Percentiles rank a stretch among this genome's conserved stretches.
These are phyloP conservation scores for Nansenia antarctica DNA, from an alignment of 2,113 vertebrate genomes.

Conservation along the genomic window DNA sequence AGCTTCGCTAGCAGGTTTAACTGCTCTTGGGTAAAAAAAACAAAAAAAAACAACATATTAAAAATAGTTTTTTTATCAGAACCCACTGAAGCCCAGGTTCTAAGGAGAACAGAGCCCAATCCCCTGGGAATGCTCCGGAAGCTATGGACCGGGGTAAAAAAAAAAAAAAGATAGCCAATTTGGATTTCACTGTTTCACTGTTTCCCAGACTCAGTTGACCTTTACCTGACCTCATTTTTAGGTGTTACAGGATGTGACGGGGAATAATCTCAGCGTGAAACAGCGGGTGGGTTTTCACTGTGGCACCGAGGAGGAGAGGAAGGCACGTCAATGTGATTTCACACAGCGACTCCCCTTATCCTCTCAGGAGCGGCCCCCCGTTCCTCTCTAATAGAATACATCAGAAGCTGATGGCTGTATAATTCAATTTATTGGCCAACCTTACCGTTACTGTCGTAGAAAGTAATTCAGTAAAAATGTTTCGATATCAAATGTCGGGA, in stretches of 20 bases:
- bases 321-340: not conserved
- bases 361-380: not conserved
- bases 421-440: not conserved
- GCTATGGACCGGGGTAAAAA: not conserved
- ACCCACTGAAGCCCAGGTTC: not conserved
- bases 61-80: not conserved
- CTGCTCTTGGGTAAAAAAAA: not conserved
- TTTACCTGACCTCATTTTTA: not conserved
- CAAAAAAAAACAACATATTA: not conserved
- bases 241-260: not conserved
- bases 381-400: not conserved
- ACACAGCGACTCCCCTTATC: not conserved
- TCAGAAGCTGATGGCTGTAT: not conserved
- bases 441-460: no score
- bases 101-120: not conserved
- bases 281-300: not conserved
- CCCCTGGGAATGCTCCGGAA: not conserved
- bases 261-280: not conserved
- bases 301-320: not conserved
- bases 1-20: conserved; percentile 1
- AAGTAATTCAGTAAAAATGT: not conserved
- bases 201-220: not conserved
- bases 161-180: not conserved
- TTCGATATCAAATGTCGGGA: not conserved
- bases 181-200: no score